Conservation (phyloP, 2,888 invertebrate species). For the Heliconius cydno region DNA sequence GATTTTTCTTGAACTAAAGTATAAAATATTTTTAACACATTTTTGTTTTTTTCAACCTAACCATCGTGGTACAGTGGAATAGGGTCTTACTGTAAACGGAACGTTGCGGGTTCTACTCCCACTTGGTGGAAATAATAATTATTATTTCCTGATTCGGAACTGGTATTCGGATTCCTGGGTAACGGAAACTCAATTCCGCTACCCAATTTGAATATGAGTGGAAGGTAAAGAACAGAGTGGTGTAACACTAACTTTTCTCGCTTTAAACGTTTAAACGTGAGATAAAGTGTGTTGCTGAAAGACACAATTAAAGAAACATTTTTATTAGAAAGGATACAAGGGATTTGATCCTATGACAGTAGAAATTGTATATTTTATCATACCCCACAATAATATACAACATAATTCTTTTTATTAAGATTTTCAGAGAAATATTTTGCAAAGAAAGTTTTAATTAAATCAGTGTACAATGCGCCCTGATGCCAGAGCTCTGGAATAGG, state of each 20-base stretch:
- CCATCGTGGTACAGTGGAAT: background rate
- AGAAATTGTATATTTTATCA: too few relatives aligned
- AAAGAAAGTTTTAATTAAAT: constrained; percentile 18
- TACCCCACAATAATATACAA: background rate
- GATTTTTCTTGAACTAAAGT: background rate
- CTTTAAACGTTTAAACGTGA: too few relatives aligned
- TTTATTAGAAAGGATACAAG: too few relatives aligned
- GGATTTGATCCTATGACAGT: too few relatives aligned
- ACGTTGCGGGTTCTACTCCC: background rate
- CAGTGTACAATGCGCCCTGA: background rate
- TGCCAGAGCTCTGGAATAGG: constrained; percentile 5
- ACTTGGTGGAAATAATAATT: background rate
- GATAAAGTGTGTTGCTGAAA: too few relatives aligned
- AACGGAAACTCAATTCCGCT: too few relatives aligned
- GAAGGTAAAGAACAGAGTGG: too few relatives aligned
- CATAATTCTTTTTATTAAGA: background rate
- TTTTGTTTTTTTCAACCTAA: background rate
- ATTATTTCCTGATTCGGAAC: background rate
- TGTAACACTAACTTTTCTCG: too few relatives aligned
- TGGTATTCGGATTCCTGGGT: too few relatives aligned
- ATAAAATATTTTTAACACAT: background rate
- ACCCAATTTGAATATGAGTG: too few relatives aligned
- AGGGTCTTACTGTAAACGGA: background rate
- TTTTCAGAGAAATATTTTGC: background rate
- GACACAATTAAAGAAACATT: too few relatives aligned